Evolutionary conservation across 2,888 invertebrate genomes (phyloP).

Genomic region (Drosophila bunnanda): DNA sequence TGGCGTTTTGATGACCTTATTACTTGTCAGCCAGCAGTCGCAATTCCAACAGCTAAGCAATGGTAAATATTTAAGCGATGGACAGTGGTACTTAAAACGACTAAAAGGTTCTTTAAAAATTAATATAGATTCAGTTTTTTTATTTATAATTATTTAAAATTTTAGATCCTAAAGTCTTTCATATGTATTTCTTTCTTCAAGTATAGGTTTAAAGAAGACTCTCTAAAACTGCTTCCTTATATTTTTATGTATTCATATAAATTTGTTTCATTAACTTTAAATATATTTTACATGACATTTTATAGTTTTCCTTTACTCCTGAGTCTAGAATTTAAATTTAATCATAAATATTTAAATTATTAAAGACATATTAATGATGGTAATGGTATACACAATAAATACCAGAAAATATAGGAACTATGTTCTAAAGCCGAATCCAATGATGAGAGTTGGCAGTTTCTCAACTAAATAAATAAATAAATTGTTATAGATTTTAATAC

Average conservation of each 20-base stretch:
- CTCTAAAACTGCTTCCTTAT: not conserved
- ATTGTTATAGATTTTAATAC: too few species aligned
- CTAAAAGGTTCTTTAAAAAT: not conserved
- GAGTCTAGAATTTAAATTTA: too few species aligned
- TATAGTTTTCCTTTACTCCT: too few species aligned
- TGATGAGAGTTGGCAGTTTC: too few species aligned
- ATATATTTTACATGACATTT: too few species aligned
- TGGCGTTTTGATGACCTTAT: conserved; percentile 73
- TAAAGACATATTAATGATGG: too few species aligned
- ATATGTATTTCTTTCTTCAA: not conserved
- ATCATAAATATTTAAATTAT: too few species aligned
- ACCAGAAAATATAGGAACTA: too few species aligned
- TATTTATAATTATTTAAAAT: not conserved
- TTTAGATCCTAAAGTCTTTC: not conserved
- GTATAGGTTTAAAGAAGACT: not conserved
- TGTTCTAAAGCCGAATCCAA: too few species aligned
- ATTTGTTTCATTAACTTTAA: not conserved
- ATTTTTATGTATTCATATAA: not conserved
- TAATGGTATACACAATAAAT: too few species aligned
- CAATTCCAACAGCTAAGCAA: conserved; percentile 35
- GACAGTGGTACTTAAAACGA: conserved; percentile 11
- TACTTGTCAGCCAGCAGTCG: conserved; percentile 49
- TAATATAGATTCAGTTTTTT: not conserved
- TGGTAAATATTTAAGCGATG: conserved; percentile 70
- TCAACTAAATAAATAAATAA: too few species aligned